Base-by-base conservation (phyloP, 2,888 invertebrate genomes). In the Dynastes maya region DNA sequence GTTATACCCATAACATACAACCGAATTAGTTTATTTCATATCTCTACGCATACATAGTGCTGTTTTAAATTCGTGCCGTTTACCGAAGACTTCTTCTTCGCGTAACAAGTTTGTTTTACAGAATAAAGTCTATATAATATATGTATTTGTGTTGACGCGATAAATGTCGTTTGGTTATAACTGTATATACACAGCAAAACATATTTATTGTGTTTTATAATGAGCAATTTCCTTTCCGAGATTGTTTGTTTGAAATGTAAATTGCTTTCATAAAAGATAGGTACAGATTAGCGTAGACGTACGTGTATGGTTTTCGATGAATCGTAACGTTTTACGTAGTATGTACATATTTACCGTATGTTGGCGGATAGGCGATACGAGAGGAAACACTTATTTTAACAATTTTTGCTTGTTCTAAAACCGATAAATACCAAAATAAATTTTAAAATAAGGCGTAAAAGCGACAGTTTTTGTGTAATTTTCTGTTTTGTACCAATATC, bases 171-270 rank as follows among this genome's bases (percentile, higher is more conserved):
- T 63, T 32, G 8, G 32, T 13, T 32, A 6, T 63, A 32, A 63
- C 63, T 63, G 29, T 63, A 63, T 32, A 63, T 32, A 13, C 27
- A 11, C 3, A 63, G 32, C 27, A 63, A 13, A 63, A 63, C 63
- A 32, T 61, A 61, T 61, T 61, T 61, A 63, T 29, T 29, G 13
- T 29, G 32, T 63, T 63, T 63, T 63, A 63, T 63, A 63, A 63
- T 63, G 63, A 63, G 63, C 63, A 32, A 63, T 63, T 63, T 63
- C 63, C 63, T 63, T 63, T 63, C 63, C 29, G 9, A 32, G 63
- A 63, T 8, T 63, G 29, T 63, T 63, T 29, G 63, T 29, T 27
- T 32, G 63, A 63, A 63, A 32, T 63, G 63, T 63, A 63, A 63
- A 63, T 63, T 63, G 29, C 63, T 2, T 63, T 29, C 63, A 22